phyloP scores from a whole-genome alignment of 1,140 invertebrate genomes.

The Drosophila kikkawai region DNA sequence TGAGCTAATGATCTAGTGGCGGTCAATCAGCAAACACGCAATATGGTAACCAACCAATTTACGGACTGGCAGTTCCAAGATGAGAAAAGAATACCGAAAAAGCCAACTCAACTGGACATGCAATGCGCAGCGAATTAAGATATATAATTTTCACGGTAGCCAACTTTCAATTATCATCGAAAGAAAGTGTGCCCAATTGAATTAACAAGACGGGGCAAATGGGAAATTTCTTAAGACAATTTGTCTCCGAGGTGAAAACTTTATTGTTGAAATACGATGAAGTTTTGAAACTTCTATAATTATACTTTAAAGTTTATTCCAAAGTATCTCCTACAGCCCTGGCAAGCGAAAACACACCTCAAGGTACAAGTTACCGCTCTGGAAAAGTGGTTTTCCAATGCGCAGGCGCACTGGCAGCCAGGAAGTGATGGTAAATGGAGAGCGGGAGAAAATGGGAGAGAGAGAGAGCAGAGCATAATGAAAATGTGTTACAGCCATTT shows the following conservation, averaged over 20 bases:
- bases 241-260: slow-evolving; percentile 1
- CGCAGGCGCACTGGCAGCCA: slow-evolving; percentile 51
- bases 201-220: slow-evolving; percentile 25
- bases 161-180: slow-evolving; percentile 20
- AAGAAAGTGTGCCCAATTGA: slow-evolving; percentile 54
- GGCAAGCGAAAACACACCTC: slow-evolving; percentile 14
- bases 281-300: too few relatives aligned
- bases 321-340: slow-evolving; percentile 21
- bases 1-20: slow-evolving; percentile 46
- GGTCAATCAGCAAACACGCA: slow-evolving; percentile 22
- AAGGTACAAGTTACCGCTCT: slow-evolving; percentile 20
- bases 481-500: slow-evolving; percentile 58
- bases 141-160: slow-evolving; percentile 15
- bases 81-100: slow-evolving; percentile 19
- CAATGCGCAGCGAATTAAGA: slow-evolving; percentile 19
- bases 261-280: too few relatives aligned
- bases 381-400: slow-evolving; percentile 39
- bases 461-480: slow-evolving; percentile 35
- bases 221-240: background rate
- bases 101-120: slow-evolving; percentile 15
- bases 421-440: slow-evolving; percentile 14
- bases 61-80: slow-evolving; percentile 6
- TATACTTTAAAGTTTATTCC: background rate
- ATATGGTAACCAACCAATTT: slow-evolving; percentile 4
- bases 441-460: slow-evolving; percentile 23